These are phyloP conservation scores for Jacana jacana DNA, from an alignment of 2,113 vertebrate species.

Conservation along the genomic window DNA sequence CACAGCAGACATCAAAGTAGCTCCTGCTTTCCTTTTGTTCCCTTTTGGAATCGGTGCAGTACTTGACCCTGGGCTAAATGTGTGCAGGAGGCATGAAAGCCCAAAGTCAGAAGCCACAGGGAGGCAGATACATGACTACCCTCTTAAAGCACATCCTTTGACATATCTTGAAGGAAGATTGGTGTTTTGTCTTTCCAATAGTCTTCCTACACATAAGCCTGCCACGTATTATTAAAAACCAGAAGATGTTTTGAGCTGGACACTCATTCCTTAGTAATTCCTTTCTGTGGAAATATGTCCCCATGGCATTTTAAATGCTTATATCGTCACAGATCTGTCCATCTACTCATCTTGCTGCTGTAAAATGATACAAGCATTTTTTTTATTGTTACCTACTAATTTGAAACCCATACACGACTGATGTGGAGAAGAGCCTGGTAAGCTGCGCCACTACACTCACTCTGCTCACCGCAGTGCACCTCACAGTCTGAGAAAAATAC, in stretches of 20 bases:
- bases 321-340: background rate
- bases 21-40: background rate
- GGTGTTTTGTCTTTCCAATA: conserved; percentile 35
- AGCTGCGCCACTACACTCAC: background rate
- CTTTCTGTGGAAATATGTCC: background rate
- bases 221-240: background rate
- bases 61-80: background rate
- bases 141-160: conserved; percentile 23
- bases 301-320: background rate
- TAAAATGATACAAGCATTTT: background rate
- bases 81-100: background rate
- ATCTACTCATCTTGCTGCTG: background rate
- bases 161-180: conserved; percentile 1
- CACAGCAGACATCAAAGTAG: background rate
- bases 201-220: conserved; percentile 17
- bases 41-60: background rate
- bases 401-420: background rate
- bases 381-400: background rate
- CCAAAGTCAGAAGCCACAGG: background rate
- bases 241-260: background rate
- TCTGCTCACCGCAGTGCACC: background rate
- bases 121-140: conserved; percentile 27
- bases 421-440: background rate
- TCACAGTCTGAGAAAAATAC: background rate
- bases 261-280: conserved; percentile 12